Evolutionary conservation across 2,888 invertebrate species (phyloP), one percentile per base, ranked within the genome.

Genomic region (Hyposoter didymator): DNA sequence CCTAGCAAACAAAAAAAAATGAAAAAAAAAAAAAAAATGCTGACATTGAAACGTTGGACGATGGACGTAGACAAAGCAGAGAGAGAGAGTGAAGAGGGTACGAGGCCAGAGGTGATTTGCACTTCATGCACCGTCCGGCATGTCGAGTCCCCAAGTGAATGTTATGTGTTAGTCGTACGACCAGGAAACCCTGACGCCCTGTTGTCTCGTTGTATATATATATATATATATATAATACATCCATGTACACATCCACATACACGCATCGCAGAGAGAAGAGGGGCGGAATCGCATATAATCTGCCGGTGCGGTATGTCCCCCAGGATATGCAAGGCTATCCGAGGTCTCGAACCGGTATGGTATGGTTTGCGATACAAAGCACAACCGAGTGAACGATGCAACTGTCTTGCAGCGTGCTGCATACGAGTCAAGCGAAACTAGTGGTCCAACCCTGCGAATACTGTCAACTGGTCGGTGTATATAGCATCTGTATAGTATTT

Each of bases 41-140:
- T 28, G 74, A 81, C 81, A 75, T 49, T 52, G 78, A 78, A 78
- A 78, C 79, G 49, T 59, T 70, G 79, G 75, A 64, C 79, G 70
- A 70, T 70, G 62, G 52, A 59, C 67, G 69, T 64, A 55, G 17
- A 35, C 32, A 28, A 64, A 80, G 64, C 45, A 75, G 52, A 45
- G 45, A 49, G 75, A 73, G 69, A 59, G 52, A 55, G 67, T 35
- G 70, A 75, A 72, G 70, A 75, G 70, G 64, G 79, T 80, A 80
- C 45, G 69, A 43, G 70, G 55, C 75, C 79, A 79, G 75, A 49
- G 79, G 45, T 74, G 84, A 84, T 84, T 75, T 80, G 84, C 79
- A 84, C 79, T 84, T 84, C 70, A 84, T 84, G 84, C 79, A 75
- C 70, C 84, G 75, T 75, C 79, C 80, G 52, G 75, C 84, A 80